Percentiles rank a stretch among this genome's conserved stretches.
phyloP scores from a whole-genome alignment of 2,113 vertebrate genomes.

The Setophaga kirtlandii region DNA sequence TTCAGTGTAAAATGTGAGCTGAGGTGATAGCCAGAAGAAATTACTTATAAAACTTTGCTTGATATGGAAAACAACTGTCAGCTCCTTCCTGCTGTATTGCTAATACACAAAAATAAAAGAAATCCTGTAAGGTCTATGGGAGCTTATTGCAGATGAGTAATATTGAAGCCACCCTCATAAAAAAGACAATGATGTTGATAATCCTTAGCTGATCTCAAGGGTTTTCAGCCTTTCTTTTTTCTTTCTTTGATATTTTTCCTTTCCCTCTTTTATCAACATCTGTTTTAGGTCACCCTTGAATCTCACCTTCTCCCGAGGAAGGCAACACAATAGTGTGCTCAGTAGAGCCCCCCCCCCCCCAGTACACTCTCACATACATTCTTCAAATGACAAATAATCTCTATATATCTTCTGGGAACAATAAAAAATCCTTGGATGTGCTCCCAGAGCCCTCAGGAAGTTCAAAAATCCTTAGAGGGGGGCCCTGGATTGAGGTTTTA shows the following conservation, averaged over 20 bases:
- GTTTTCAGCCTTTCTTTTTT: not conserved
- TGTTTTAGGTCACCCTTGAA: conserved; percentile 59
- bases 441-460: conserved; percentile 53
- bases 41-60: not conserved
- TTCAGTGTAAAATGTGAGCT: conserved; percentile 7
- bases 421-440: conserved; percentile 50
- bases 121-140: not conserved
- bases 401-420: conserved; percentile 30
- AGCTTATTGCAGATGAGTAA: conserved; percentile 29
- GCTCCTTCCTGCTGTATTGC: not conserved
- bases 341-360: not conserved
- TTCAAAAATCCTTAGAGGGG: conserved; percentile 40
- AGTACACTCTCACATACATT: not conserved
- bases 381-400: conserved; percentile 38
- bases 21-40: conserved; percentile 39
- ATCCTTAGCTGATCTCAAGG: not conserved
- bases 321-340: conserved; percentile 1
- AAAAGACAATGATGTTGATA: conserved; percentile 13
- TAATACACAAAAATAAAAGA: not conserved
- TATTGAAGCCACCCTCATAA: conserved; percentile 30
- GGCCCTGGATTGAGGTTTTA: conserved; percentile 45
- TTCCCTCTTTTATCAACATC: conserved; percentile 21
- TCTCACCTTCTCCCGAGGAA: conserved; percentile 42
- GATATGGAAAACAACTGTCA: conserved; percentile 20
- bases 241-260: not conserved